phyloP scores from a whole-genome alignment of 2,797 vertebrate species.

The Dendrocincla tyrannina region DNA sequence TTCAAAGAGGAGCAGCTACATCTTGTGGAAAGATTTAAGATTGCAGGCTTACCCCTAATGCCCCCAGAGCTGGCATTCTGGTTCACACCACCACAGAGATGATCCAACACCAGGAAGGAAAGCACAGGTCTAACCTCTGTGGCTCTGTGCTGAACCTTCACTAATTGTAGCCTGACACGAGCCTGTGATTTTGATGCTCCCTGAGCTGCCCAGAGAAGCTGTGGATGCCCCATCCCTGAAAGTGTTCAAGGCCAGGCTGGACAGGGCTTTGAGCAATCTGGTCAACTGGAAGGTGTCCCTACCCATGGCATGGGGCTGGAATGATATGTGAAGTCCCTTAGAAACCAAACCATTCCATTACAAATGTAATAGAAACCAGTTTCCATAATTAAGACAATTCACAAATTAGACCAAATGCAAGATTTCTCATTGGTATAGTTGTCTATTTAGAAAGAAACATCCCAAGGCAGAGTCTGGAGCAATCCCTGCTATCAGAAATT shows the following conservation, averaged over 20 bases:
- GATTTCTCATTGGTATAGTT: too few relatives aligned
- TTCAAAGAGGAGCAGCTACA: constrained; percentile 24
- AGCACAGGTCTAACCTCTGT: not conserved
- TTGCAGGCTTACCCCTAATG: not conserved
- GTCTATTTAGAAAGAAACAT: not conserved
- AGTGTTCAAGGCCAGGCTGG: not conserved
- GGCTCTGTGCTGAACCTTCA: not conserved
- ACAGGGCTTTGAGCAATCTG: too few relatives aligned
- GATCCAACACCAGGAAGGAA: accelerated
- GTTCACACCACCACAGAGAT: too few relatives aligned
- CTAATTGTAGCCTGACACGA: accelerated
- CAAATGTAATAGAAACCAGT: not conserved
- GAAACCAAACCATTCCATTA: not conserved
- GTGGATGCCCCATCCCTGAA: accelerated
- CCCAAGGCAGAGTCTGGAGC: not conserved
- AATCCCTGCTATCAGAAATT: not conserved
- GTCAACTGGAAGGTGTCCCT: not conserved
- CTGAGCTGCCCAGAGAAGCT: not conserved
- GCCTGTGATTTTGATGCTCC: accelerated
- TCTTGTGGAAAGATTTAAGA: not conserved
- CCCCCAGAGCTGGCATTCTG: not conserved
- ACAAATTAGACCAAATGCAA: not conserved
- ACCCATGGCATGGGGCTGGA: accelerated
- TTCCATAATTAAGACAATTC: not conserved
- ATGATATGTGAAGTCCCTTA: not conserved